A percentile compares a stretch with the other conserved stretches of the same genome.
phyloP scores from a whole-genome alignment of 92 coral and sea anemone genomes.

The Porites evermanni region DNA sequence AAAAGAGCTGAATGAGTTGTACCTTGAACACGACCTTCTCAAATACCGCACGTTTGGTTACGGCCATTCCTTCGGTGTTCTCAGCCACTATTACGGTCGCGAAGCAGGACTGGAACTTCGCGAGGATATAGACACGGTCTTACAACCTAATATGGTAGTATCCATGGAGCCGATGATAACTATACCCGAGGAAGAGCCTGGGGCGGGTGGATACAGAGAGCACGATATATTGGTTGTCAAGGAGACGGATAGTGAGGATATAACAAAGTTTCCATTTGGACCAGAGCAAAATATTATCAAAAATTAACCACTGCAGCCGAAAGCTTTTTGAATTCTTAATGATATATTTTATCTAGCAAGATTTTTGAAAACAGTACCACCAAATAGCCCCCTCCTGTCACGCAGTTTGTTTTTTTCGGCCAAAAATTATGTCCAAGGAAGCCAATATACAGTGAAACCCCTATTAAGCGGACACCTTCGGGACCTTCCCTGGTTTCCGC shows the following conservation, averaged over 20 bases:
- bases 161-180: slow-evolving; percentile 97
- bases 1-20: slow-evolving; percentile 84
- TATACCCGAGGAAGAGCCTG: slow-evolving; percentile 88
- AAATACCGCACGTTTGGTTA: slow-evolving; percentile 91
- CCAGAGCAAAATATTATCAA: slow-evolving; percentile 77
- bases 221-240: slow-evolving; percentile 87
- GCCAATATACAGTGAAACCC: too few relatives aligned
- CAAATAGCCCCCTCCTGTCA: too few relatives aligned
- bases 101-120: slow-evolving; percentile 94
- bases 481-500: too few relatives aligned
- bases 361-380: too few relatives aligned
- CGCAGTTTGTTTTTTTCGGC: too few relatives aligned
- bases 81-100: slow-evolving; percentile 92
- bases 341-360: not conserved
- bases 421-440: too few relatives aligned
- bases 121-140: slow-evolving; percentile 84
- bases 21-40: slow-evolving; percentile 72
- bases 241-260: slow-evolving; percentile 73
- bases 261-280: slow-evolving; percentile 89
- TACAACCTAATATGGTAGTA: slow-evolving; percentile 91
- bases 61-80: slow-evolving; percentile 94
- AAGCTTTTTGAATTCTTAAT: not conserved
- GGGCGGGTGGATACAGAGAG: slow-evolving; percentile 95
- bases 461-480: too few relatives aligned
- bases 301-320: slow-evolving; percentile 29